phyloP scores from a whole-genome alignment of 2,888 invertebrate genomes.

The Griposia aprilina region DNA sequence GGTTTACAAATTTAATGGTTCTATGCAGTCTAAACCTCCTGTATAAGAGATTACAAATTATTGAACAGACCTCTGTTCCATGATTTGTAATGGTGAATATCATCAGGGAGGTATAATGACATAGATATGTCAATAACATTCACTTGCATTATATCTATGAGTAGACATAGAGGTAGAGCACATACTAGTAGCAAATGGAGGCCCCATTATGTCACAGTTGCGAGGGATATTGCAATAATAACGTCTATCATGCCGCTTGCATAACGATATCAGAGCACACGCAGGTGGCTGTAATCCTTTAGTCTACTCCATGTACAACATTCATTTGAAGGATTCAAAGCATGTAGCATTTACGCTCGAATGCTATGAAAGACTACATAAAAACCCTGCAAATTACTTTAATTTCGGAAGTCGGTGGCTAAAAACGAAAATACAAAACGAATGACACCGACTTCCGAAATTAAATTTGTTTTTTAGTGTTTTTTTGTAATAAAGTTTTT shows the following conservation, averaged over 20 bases:
- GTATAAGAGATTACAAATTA: too few species aligned
- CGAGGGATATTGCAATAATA: slow-evolving; percentile 24
- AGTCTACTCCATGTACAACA: background rate
- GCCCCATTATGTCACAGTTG: slow-evolving; percentile 1
- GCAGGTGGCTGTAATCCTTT: slow-evolving; percentile 17
- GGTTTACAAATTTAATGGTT: too few species aligned
- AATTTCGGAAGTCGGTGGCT: too few species aligned
- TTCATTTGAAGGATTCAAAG: background rate
- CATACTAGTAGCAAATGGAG: background rate
- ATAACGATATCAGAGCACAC: slow-evolving; percentile 20
- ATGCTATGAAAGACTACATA: background rate
- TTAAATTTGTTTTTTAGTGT: too few species aligned
- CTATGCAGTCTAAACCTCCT: too few species aligned
- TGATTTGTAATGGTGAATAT: too few species aligned
- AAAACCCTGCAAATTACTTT: too few species aligned
- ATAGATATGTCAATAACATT: background rate
- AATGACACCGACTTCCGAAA: too few species aligned
- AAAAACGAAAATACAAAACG: too few species aligned
- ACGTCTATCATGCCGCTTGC: slow-evolving; percentile 5
- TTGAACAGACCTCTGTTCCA: too few species aligned
- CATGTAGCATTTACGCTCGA: background rate
- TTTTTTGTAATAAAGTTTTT: too few species aligned
- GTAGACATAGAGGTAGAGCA: background rate
- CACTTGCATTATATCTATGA: background rate
- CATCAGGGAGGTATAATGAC: too few species aligned